Evolutionary conservation across 1,140 invertebrate species (phyloP).

Genomic region (Sitodiplosis mosellana): DNA sequence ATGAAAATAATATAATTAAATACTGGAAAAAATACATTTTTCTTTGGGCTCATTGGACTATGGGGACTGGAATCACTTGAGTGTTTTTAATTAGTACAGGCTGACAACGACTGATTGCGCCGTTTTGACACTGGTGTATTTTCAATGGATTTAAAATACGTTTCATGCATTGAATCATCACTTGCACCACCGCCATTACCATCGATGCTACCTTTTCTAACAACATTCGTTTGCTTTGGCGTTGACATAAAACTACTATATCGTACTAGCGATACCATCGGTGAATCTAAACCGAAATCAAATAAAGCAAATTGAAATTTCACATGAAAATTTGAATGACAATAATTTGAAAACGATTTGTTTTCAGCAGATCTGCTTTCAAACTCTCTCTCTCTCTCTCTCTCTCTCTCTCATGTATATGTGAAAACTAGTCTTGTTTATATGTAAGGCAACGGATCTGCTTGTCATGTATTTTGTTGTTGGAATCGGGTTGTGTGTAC

Average conservation of each 20-base stretch:
- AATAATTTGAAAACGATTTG: too few relatives aligned
- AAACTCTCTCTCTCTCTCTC: too few relatives aligned
- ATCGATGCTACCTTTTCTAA: slow-evolving; percentile 23
- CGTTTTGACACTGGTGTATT: slow-evolving; percentile 35
- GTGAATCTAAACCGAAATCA: too few relatives aligned
- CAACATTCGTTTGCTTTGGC: slow-evolving; percentile 12
- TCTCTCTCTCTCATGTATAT: too few relatives aligned
- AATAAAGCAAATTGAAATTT: too few relatives aligned
- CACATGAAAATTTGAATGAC: too few relatives aligned
- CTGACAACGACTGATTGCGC: slow-evolving; percentile 18
- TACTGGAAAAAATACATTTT: background rate
- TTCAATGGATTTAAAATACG: slow-evolving; percentile 47
- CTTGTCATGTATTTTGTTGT: too few relatives aligned
- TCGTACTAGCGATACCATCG: slow-evolving; percentile 30
- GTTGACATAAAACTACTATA: slow-evolving; percentile 59
- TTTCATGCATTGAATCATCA: slow-evolving; percentile 68
- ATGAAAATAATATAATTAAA: too few relatives aligned
- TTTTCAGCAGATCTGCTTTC: too few relatives aligned
- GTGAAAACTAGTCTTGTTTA: too few relatives aligned
- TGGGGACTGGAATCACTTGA: slow-evolving; percentile 25
- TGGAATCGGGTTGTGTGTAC: too few relatives aligned
- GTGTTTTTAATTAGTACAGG: slow-evolving; percentile 18
- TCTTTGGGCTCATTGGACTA: slow-evolving; percentile 22
- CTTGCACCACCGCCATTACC: slow-evolving; percentile 27
- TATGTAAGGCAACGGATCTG: too few relatives aligned